Base-by-base conservation (phyloP, 2,113 vertebrate species). In the Leuciscus idus region DNA sequence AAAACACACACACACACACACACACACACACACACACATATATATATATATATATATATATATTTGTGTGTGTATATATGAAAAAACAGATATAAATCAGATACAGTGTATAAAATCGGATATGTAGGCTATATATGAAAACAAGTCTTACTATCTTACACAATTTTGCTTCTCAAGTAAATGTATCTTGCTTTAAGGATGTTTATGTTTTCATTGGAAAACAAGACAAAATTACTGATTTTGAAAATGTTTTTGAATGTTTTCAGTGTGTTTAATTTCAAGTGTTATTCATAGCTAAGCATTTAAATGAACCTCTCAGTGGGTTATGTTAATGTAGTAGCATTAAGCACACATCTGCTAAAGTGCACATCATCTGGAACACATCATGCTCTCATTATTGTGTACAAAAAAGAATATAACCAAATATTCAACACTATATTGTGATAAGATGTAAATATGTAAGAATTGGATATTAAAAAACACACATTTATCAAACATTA, bases 261-360 rank as follows among this genome's bases (percentile, higher is more conserved):
- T 11, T 5, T 9, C 7, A 39, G 10, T 73, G 36, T 73, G 21
- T 74, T 46, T 74, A 74, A 26, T 74, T 46, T 26, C 6, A 39
- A 39, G 7, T 30, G n/a, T 76, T 76, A 52, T 17, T 50, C 73
- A 52, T 7, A 30, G 74, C 21, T 6, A 50, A 6, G n/a, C n/a
- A 28, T 48, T 75, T 28, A 75, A 75, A 52, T 55, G 26, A 52
- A 77, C 48, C 7, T 77, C 74, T 33, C 8, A 10, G 50, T 55
- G 74, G 26, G 74, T 76, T 76, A 52, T 76, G 74, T 17, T 77
- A 77, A 77, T 30, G 74, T 55, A 76, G 46, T 52, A 52, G 48
- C 48, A 55, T 77, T 77, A 77, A 77, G 74, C n/a, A 28, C 48
- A 77, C 48, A 8, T 77, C 7, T 77, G 48, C 28, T 21, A 77